Evolutionary conservation across 2,113 vertebrate genomes (phyloP), one percentile per base, ranked within the genome.

Genomic region (Perccottus glenii): DNA sequence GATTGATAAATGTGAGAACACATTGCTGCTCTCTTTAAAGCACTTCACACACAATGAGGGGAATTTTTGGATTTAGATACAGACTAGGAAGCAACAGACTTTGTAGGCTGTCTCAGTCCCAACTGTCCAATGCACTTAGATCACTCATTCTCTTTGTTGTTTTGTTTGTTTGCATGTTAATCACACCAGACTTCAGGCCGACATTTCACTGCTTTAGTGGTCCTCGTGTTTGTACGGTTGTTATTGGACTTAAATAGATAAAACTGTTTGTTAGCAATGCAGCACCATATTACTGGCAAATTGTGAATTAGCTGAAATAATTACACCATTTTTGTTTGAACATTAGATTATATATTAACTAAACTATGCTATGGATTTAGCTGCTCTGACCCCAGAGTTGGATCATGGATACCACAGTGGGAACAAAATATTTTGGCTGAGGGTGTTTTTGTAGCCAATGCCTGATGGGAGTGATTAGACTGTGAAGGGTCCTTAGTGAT

Each of bases 1-100:
- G 14, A 72, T 38, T 83, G 78, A 86, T 80, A 60, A 66, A 73
- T 81, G 77, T 64, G 67, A 59, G 42, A 57, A 12, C 42, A 16
- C 44, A 53, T 50, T 73, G 56, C 67, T 49, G 51, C 50, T 51
- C 50, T 73, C 38, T 67, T 76, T 46, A 64, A 70, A 69, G 47
- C 62, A 46, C 60, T 60, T 70, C 52, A 35, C 43, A 51, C 68
- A 47, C 57, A 11, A 5, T 10, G 50, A 49, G 36, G 52, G 59
- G 51, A 33, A 60, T 52, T 60, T 16, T 46, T 71, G 60, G 62
- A 60, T 70, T 77, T 65, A 44, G 51, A 64, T 52, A 76, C 32
- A 69, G 60, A 73, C 63, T 36, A 33, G 19, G 9, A 19, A 67
- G 45, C 16, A 74, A 35, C 48, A 38, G 35, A 65, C 56, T 38